A percentile compares a stretch with the other conserved stretches of the same genome.
These are phyloP conservation scores for Formica selysi DNA, from an alignment of 1,140 invertebrate genomes.

Conservation along the genomic window DNA sequence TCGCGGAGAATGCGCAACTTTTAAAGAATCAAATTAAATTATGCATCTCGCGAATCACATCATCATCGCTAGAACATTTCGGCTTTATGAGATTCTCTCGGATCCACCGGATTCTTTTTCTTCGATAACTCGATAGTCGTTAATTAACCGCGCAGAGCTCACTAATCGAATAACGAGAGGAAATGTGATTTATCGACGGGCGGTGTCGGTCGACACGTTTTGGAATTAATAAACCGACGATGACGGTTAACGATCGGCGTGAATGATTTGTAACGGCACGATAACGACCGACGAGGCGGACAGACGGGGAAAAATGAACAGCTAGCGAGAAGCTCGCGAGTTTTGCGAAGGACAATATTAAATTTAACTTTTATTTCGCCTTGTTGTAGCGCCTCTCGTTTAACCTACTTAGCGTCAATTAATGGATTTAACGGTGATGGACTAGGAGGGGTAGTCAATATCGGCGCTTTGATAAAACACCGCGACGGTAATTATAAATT, in stretches of 20 bases:
- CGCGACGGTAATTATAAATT: conserved; percentile 54
- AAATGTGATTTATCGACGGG: conserved; percentile 64
- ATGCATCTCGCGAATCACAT: background rate
- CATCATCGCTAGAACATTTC: background rate
- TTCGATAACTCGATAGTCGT: conserved; percentile 50
- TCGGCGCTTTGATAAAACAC: conserved; percentile 55
- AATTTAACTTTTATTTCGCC: conserved; percentile 24
- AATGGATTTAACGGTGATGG: conserved; percentile 49
- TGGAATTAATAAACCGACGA: conserved; percentile 63
- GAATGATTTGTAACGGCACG: conserved; percentile 48
- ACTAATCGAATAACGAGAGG: conserved; percentile 64
- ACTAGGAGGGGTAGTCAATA: conserved; percentile 32
- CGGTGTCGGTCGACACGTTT: conserved; percentile 24
- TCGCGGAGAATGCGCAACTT: background rate
- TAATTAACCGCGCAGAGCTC: conserved; percentile 63
- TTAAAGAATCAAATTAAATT: background rate
- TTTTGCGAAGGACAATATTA: conserved; percentile 9
- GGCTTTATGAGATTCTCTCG: conserved; percentile 33
- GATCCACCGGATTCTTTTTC: conserved; percentile 11
- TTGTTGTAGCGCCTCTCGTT: conserved; percentile 15
- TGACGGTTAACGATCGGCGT: conserved; percentile 26
- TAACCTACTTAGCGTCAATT: conserved; percentile 57
- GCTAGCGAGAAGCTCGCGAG: background rate
- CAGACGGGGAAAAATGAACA: background rate
- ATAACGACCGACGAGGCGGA: background rate